Evolutionary conservation across 1,140 invertebrate genomes (phyloP).

Genomic region (Drosophila insularis): DNA sequence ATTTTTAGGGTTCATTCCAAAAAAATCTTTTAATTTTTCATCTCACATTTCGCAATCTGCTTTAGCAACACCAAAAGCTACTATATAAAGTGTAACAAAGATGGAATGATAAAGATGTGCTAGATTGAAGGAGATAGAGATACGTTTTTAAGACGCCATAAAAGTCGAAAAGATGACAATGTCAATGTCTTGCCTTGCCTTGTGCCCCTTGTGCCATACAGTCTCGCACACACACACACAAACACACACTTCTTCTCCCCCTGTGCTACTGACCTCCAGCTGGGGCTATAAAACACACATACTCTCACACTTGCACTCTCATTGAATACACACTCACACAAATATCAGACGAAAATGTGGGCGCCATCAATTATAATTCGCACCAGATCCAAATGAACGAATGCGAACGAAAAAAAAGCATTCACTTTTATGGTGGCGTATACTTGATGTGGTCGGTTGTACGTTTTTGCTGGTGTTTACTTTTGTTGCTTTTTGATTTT

Average conservation of each 20-base stretch:
- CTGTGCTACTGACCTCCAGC: constrained; percentile 77
- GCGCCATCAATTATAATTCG: constrained; percentile 71
- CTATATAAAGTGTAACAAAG: background rate
- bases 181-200: constrained; percentile 64
- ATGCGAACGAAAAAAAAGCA: constrained; percentile 15
- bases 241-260: constrained; percentile 14
- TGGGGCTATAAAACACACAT: constrained; percentile 55
- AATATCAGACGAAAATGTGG: constrained; percentile 48
- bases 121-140: constrained; percentile 33
- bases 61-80: constrained; percentile 4
- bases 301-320: background rate
- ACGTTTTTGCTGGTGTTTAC: constrained; percentile 20
- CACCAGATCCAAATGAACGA: constrained; percentile 23
- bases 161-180: constrained; percentile 79
- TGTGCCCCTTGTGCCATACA: too few species aligned
- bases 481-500: constrained; percentile 32
- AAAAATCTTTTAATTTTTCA: constrained; percentile 54
- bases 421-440: constrained; percentile 75
- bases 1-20: constrained; percentile 27
- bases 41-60: constrained; percentile 53
- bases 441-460: constrained; percentile 63
- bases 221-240: too few species aligned
- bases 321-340: background rate
- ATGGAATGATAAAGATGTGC: background rate
- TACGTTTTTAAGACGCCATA: constrained; percentile 80